Base-by-base conservation (phyloP, 2,113 vertebrate genomes). In the Barnardius zonarius region DNA sequence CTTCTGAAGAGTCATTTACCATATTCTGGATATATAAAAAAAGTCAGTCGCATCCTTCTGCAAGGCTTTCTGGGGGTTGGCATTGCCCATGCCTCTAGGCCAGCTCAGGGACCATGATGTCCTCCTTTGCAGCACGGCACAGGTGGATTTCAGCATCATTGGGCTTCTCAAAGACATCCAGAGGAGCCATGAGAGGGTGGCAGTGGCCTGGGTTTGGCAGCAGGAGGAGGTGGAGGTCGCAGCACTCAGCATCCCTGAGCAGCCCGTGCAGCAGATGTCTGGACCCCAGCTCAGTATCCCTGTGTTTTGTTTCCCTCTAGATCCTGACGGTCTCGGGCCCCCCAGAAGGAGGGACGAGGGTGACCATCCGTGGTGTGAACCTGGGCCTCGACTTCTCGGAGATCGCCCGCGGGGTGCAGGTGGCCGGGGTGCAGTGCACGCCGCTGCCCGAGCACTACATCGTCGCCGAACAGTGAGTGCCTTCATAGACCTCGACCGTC, bases 241-340 rank as follows among this genome's bases (percentile, higher is more conserved):
- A 86, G 83, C n/a, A 10, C 27, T 17, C 8, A 2, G 15, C 54
- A 28, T 82, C 63, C 13, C 23, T 17, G 49, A 25, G 22, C 87
- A 94, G 48, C 54, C 64, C 39, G 20, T 30, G 3, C 10, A 10
- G 61, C 43, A 7, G 10, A 39, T 20, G 9, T 5, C 28, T 0
- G 12, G 52, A 10, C 44, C 39, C 8, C 54, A 2, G 23, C 79
- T 94, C 54, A 91, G 6, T 35, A 3, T 13, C 4, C 23, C 66
- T 27, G 1, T 11, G 9, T 5, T 78, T 66, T 79, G 31, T 77
- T 92, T 95, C 79, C 62, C 51, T 86, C 10, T 75, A 99, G 99
- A 99, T 99, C 94, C 98, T 99, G 46, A 99, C 99, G 0, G 98
- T 99, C 77, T 99, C 99, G 1, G 99, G 99, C 37, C 99, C 99